Evolutionary conservation across 2,113 vertebrate species (phyloP), one percentile per base, ranked within the genome.

Genomic region (Miniopterus natalensis): DNA sequence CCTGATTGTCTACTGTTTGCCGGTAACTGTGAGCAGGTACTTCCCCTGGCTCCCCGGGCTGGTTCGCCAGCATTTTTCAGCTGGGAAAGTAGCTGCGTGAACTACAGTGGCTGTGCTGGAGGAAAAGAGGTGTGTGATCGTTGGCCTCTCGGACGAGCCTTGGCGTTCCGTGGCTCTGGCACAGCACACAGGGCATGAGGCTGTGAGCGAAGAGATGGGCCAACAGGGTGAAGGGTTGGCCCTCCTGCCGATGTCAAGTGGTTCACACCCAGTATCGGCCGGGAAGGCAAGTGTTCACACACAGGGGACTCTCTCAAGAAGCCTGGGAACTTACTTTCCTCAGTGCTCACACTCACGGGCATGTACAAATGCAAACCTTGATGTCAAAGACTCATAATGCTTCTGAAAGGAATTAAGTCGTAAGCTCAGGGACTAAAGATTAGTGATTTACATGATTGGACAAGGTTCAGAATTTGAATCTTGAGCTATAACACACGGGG

Each of bases 211-310:
- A 96, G 84, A 95, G 97, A 96, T 86, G 71, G 94, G 97, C 97
- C 11, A 71, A 29, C 96, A 96, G 98, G 98, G 98, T 97, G 98
- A 98, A 98, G 98, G 91, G 65, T 87, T 98, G 97, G 97, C 97
- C 94, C 40, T 71, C 23, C 95, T 97, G 98, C 98, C 98, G 94
- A 98, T 95, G 89, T 97, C 92, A 87, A 97, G 90, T 9, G 15
- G 97, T 95, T 97, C 96, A 98, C 98, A 96, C 98, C 98, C 98
- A 98, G 96, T 97, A 98, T 96, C 97, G 92, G 94, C 96, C 97
- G 95, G 51, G 20, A 94, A 92, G 68, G 84, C 47, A 79, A 88
- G 92, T 96, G 81, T 70, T 97, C 97, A 95, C 96, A 97, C 83
- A 92, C 94, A 98, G 94, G 96, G 87, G 97, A 98, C 94, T 98